Percentiles rank a stretch among this genome's conserved stretches.
These are phyloP conservation scores for Pantherophis guttatus DNA, from an alignment of 2,113 vertebrate species.

Conservation along the genomic window DNA sequence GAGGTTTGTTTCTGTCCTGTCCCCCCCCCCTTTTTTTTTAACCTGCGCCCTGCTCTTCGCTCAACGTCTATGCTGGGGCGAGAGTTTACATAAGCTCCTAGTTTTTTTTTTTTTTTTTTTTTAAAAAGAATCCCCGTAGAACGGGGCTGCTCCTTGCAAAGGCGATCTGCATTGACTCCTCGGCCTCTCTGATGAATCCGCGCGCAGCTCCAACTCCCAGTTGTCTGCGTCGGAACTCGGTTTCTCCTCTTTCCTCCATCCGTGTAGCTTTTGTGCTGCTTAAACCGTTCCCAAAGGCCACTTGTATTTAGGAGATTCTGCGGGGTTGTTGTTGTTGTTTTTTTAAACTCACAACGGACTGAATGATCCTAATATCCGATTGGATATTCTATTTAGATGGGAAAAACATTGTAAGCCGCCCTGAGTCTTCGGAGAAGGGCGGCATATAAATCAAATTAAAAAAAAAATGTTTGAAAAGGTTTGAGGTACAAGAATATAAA, in stretches of 20 bases:
- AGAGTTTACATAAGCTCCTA: background rate
- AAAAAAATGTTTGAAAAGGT: background rate
- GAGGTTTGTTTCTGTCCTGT: no score
- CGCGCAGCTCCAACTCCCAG: background rate
- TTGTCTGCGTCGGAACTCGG: no score
- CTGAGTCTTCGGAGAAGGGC: no score
- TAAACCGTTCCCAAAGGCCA: background rate
- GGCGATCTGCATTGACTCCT: background rate
- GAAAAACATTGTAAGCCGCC: no score
- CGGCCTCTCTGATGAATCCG: background rate
- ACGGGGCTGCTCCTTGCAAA: background rate
- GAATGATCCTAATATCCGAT: background rate
- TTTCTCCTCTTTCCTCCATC: background rate
- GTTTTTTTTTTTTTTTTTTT: no score
- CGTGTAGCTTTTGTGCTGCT: background rate
- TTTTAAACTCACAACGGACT: background rate
- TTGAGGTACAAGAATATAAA: conserved; percentile 28
- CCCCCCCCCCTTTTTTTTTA: background rate
- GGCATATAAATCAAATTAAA: no score
- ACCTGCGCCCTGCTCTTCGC: background rate
- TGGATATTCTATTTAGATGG: background rate
- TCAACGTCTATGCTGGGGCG: background rate
- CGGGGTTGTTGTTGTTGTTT: background rate
- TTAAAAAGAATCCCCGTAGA: background rate
- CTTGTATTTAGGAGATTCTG: background rate